Percentiles rank a stretch among this genome's conserved stretches.
phyloP scores from a whole-genome alignment of 2,797 vertebrate genomes.

The Lycodopsis pacificus region DNA sequence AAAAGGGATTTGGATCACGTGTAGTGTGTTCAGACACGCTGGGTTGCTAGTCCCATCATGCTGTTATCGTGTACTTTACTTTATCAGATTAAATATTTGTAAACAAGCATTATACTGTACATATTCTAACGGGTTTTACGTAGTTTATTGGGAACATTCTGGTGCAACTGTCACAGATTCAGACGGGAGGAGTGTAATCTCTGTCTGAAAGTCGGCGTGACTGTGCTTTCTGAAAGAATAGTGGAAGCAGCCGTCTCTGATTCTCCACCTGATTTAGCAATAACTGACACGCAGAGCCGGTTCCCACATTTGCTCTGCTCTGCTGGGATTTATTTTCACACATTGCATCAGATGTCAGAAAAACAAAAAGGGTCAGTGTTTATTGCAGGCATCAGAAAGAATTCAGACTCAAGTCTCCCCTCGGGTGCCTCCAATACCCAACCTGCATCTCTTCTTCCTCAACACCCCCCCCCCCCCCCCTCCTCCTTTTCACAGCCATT shows the following conservation, averaged over 20 bases:
- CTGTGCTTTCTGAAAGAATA: conserved; percentile 34
- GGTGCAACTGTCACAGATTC: background rate
- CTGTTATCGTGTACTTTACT: background rate
- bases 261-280: conserved; percentile 70
- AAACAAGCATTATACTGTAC: background rate
- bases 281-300: conserved; percentile 63
- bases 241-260: conserved; percentile 62
- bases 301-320: conserved; percentile 63
- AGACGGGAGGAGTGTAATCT: too few relatives aligned
- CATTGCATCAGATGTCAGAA: conserved; percentile 66
- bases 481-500: conserved; percentile 1
- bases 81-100: background rate
- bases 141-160: background rate
- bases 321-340: conserved; percentile 61
- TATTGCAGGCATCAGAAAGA: conserved; percentile 50
- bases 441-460: conserved; percentile 24
- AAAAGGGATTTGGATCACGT: too few relatives aligned
- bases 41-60: too few relatives aligned
- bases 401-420: conserved; percentile 36
- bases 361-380: conserved; percentile 66
- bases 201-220: background rate
- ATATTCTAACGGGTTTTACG: background rate
- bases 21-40: too few relatives aligned
- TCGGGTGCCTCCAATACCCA: conserved; percentile 23
- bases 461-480: background rate